These are phyloP conservation scores for Zaprionus capensis DNA, from an alignment of 1,140 invertebrate species.

Conservation along the genomic window DNA sequence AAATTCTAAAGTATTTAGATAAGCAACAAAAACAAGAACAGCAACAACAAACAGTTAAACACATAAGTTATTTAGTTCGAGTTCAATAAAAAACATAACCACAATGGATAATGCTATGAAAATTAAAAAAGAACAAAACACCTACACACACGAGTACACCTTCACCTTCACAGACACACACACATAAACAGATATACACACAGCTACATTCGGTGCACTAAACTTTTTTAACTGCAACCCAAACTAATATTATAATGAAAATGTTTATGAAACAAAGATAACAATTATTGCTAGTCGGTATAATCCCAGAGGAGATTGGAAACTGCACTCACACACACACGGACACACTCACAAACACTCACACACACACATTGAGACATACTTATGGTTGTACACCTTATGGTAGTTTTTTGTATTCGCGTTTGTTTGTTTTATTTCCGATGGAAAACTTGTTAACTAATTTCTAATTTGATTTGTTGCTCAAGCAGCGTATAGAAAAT, in stretches of 20 bases:
- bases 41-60: slow-evolving; percentile 59
- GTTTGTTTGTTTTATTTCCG: slow-evolving; percentile 29
- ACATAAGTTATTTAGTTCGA: slow-evolving; percentile 74
- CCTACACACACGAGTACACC: slow-evolving; percentile 21
- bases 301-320: slow-evolving; percentile 42
- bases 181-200: slow-evolving; percentile 14
- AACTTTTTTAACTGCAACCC: slow-evolving; percentile 66
- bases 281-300: slow-evolving; percentile 61
- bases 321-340: slow-evolving; percentile 40
- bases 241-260: slow-evolving; percentile 45
- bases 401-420: slow-evolving; percentile 59
- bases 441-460: slow-evolving; percentile 43
- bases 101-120: slow-evolving; percentile 16
- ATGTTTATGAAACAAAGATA: slow-evolving; percentile 46
- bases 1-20: slow-evolving; percentile 83
- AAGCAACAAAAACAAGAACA: slow-evolving; percentile 54
- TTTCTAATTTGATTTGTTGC: slow-evolving; percentile 49
- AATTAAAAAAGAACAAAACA: slow-evolving; percentile 19
- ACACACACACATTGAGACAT: slow-evolving; percentile 51
- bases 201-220: slow-evolving; percentile 51
- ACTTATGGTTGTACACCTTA: slow-evolving; percentile 78
- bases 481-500: slow-evolving; percentile 32
- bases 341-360: slow-evolving; percentile 28
- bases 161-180: slow-evolving; percentile 24
- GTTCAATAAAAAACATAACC: slow-evolving; percentile 48